Conservation (phyloP, 2,797 vertebrate genomes). For the Hemibagrus guttatus region DNA sequence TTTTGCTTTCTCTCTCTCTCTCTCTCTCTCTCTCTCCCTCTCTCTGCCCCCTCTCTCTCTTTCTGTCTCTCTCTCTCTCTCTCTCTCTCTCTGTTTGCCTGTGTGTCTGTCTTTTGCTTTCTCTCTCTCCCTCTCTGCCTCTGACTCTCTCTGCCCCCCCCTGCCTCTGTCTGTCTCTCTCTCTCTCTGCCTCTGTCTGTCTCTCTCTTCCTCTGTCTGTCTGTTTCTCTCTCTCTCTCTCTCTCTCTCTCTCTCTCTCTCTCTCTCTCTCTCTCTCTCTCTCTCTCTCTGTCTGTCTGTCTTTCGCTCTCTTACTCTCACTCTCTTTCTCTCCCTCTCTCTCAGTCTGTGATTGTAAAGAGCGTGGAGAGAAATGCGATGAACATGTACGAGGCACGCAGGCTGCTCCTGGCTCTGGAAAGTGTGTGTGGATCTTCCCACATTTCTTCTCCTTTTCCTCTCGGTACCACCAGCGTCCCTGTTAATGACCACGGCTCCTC, state of each 20-base stretch:
- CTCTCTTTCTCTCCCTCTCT: neutral
- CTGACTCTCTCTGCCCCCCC: neutral
- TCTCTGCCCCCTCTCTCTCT: too few relatives aligned
- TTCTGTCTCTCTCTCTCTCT: neutral
- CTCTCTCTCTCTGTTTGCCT: neutral
- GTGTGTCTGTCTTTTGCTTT: neutral
- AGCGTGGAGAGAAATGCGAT: slow-evolving; percentile 88
- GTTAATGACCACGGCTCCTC: slow-evolving; percentile 69
- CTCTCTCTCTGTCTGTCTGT: neutral
- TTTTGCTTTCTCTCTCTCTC: neutral
- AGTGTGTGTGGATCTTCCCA: slow-evolving; percentile 79
- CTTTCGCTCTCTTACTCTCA: neutral
- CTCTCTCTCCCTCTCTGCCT: neutral
- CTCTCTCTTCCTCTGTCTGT: neutral
- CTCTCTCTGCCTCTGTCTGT: too few relatives aligned
- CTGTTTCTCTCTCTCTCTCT: too few relatives aligned
- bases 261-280: neutral
- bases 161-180: neutral
- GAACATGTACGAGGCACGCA: slow-evolving; percentile 88
- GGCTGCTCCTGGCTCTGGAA: slow-evolving; percentile 86
- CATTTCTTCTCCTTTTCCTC: slow-evolving; percentile 16
- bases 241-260: too few relatives aligned
- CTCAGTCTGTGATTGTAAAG: slow-evolving; percentile 91
- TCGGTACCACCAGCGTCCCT: neutral
- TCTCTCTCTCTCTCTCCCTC: neutral